Evolutionary conservation across 1,140 invertebrate species (phyloP).

Genomic region (Andricus grossulariae): DNA sequence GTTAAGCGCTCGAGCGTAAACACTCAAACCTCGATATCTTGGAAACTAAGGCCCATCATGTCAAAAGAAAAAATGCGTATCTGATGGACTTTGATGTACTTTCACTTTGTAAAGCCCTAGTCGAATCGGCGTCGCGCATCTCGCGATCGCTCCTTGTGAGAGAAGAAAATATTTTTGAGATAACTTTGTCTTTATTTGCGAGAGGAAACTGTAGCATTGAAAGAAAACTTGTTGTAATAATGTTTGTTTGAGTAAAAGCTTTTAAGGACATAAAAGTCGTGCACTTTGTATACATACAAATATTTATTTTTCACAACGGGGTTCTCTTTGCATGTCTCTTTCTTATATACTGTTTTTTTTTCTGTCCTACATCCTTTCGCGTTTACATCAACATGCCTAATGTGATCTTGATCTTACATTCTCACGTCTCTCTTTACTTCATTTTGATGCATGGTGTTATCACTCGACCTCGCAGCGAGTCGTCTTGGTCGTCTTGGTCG

Average conservation of each 20-base stretch:
- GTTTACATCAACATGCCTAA: conserved; percentile 64
- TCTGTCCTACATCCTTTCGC: conserved; percentile 62
- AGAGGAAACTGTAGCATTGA: no score
- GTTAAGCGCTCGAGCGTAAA: no score
- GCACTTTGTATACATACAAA: conserved; percentile 46
- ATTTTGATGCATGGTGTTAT: conserved; percentile 63
- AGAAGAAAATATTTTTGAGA: background rate
- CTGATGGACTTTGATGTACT: no score
- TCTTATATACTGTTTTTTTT: conserved; percentile 53
- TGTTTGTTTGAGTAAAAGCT: background rate
- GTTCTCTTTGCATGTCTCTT: conserved; percentile 69
- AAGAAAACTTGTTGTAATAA: background rate
- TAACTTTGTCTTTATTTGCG: background rate
- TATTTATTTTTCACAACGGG: conserved; percentile 54
- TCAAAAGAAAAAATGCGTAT: no score
- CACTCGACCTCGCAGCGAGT: conserved; percentile 52
- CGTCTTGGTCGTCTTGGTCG: conserved; percentile 50
- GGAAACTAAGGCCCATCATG: no score
- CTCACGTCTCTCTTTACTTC: conserved; percentile 66
- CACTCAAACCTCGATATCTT: no score
- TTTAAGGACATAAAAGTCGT: conserved; percentile 36
- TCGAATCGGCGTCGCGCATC: no score
- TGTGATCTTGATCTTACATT: conserved; percentile 67
- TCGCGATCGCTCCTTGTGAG: no score
- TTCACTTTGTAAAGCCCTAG: no score